Evolutionary conservation across 2,888 invertebrate species (phyloP), one percentile per base, ranked within the genome.

Genomic region (Pandemis corylana): DNA sequence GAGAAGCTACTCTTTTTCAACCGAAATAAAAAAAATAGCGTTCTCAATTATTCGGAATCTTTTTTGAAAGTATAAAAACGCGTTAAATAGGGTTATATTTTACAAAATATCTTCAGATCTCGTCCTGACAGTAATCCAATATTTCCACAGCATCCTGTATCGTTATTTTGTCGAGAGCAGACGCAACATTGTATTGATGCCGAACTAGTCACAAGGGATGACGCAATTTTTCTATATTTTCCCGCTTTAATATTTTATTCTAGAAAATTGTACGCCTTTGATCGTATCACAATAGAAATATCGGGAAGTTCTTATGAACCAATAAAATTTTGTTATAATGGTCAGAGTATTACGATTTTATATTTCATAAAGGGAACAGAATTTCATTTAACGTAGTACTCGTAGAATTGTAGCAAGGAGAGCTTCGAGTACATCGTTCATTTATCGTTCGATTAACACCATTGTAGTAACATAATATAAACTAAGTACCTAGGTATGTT

Each of bases 91-190:
- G 10, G 28, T 28, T 12, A 10, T 12, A 59, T 28, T 59, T 59
- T 28, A 59, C 59, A 59, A 59, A 59, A 12, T 28, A 59, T 5
- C 28, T 59, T 12, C 28, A 59, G 10, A 62, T 62, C 36, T 62
- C 62, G 62, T 12, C 20, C 59, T 7, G 59, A 59, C 28, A 28
- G 59, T 28, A 59, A 59, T 59, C 59, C 59, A 59, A 59, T 59
- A 59, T 59, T 59, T 59, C 59, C 12, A 28, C 10, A 59, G 28
- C 59, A 59, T 59, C 28, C 42, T 20, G 44, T 61, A 69, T 56
- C n/a, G 71, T 71, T 56, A 59, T 71, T 71, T 71, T 53, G 65
- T 71, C 56, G 44, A 65, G 15, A 56, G 71, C 71, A 71, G 44
- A 53, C 65, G 53, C 44, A 46, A 44, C 56, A 62, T 64, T 64